Percentiles rank a stretch among this genome's conserved stretches.
phyloP scores from a whole-genome alignment of 1,140 invertebrate species.

The Pemphigus obesinymphae region DNA sequence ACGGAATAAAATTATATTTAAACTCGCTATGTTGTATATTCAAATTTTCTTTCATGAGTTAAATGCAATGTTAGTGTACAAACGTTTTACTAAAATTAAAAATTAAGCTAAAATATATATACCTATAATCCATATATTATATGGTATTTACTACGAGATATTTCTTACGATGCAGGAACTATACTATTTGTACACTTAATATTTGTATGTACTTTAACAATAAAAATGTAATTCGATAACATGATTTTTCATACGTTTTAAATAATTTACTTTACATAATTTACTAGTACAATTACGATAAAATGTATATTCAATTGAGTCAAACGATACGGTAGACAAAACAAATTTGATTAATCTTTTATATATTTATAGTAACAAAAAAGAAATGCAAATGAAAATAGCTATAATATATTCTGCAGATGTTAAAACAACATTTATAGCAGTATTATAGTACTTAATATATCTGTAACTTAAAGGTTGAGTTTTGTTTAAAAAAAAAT shows the following conservation, averaged over 20 bases:
- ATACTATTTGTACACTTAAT: background rate
- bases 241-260: background rate
- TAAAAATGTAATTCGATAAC: background rate
- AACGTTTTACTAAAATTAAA: background rate
- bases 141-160: too few species aligned
- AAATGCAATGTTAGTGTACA: background rate
- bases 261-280: background rate
- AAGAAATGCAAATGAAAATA: too few species aligned
- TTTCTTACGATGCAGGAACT: background rate
- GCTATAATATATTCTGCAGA: too few species aligned
- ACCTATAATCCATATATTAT: too few species aligned
- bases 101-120: constrained; percentile 11
- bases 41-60: background rate
- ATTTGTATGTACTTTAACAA: background rate
- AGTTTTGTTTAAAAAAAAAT: too few species aligned
- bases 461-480: too few species aligned
- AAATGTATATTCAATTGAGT: background rate
- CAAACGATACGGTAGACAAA: too few species aligned
- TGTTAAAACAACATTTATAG: too few species aligned
- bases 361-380: too few species aligned
- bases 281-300: background rate
- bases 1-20: background rate
- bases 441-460: too few species aligned
- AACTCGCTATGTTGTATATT: background rate
- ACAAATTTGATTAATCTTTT: too few species aligned